A percentile compares a stretch with the other conserved stretches of the same genome.
Evolutionary conservation across 2,797 vertebrate species (phyloP).

Genomic region (Siniperca undulata): DNA sequence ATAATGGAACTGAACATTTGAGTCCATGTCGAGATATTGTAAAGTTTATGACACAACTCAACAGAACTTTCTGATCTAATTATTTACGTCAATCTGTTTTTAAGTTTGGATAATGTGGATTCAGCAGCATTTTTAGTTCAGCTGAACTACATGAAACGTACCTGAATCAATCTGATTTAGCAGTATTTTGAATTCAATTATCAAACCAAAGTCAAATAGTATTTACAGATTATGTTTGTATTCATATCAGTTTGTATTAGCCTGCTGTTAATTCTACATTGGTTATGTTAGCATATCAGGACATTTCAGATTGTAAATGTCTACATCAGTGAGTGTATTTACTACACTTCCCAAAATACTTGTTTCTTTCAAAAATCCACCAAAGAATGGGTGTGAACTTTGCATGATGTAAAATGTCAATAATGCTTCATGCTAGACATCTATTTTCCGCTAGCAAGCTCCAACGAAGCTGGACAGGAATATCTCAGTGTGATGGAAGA

Average conservation of each 20-base stretch:
- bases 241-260: not conserved
- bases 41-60: not conserved
- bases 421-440: not conserved
- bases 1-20: not conserved
- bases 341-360: not conserved
- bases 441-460: not conserved
- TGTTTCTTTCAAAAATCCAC: not conserved
- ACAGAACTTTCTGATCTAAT: not conserved
- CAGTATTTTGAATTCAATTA: not conserved
- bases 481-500: conserved; percentile 3
- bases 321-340: not conserved
- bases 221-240: not conserved
- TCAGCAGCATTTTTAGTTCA: not conserved
- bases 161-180: not conserved
- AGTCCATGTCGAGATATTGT: not conserved
- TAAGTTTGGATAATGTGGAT: not conserved
- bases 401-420: not conserved
- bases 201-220: not conserved
- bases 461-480: not conserved
- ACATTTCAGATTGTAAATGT: not conserved
- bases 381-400: not conserved
- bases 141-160: not conserved
- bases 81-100: not conserved
- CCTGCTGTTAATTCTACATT: not conserved
- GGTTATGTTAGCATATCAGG: not conserved